Conservation (phyloP, 2,888 invertebrate species). For the Flexamia atlantica region DNA sequence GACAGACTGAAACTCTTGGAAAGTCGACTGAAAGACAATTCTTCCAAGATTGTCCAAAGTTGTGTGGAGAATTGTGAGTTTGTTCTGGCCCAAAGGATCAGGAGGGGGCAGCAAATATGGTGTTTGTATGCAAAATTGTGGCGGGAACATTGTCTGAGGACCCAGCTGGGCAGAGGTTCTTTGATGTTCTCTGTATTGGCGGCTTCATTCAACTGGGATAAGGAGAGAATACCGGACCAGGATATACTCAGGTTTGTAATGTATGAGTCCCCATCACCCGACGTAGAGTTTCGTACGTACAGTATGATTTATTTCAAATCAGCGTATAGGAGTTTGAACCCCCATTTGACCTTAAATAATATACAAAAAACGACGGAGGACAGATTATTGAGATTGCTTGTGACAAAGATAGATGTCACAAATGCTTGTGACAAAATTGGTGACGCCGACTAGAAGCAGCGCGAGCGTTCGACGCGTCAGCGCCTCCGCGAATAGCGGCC, state of each 20-base stretch:
- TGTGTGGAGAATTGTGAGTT: background rate
- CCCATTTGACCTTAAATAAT: too few species aligned
- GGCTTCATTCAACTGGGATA: conserved; percentile 80
- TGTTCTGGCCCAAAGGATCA: conserved; percentile 78
- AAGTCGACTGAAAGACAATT: background rate
- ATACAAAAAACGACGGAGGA: too few species aligned
- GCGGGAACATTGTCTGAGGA: conserved; percentile 75
- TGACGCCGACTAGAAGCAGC: too few species aligned
- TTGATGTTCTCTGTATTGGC: conserved; percentile 78
- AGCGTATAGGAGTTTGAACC: too few species aligned
- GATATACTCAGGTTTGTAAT: conserved; percentile 78
- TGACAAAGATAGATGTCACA: too few species aligned
- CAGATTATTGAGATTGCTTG: too few species aligned
- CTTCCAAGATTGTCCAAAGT: background rate
- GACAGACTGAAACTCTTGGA: background rate
- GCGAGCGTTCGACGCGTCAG: too few species aligned
- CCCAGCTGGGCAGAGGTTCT: conserved; percentile 72
- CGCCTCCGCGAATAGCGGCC: too few species aligned
- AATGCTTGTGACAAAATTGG: too few species aligned
- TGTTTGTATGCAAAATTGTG: conserved; percentile 81
- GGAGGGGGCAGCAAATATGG: conserved; percentile 81
- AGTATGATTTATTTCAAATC: too few species aligned
- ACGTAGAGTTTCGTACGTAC: too few species aligned
- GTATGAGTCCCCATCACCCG: too few species aligned
- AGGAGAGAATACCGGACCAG: conserved; percentile 78